Base-by-base conservation (phyloP, 2,888 invertebrate genomes). In the Therioaphis trifolii region DNA sequence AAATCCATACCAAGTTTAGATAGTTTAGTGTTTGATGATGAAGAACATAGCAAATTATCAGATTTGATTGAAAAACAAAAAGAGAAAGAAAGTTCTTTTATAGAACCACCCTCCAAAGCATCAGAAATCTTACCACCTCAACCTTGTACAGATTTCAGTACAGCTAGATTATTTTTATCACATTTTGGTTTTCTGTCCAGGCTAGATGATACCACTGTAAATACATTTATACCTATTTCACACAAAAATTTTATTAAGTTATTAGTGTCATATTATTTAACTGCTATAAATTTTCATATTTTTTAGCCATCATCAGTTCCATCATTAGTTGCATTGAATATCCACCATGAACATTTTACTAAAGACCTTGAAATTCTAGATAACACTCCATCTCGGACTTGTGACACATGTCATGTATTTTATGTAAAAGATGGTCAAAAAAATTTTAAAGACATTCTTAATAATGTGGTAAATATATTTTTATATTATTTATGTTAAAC, bases 381-480 rank as follows among this genome's bases (percentile, higher is more conserved):
- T 89, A 93, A 93, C 86, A 93, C 96, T 87, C 96, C 96, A 87
- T 92, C 95, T 55, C 92, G 98, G 85, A 95, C 95, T 3, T 93
- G 94, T 87, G 96, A 97, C 88, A 98, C 98, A 0, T 96, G 95
- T 85, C 97, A 98, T 89, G 92, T 98, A 86, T 97, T 98, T 90
- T 98, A 97, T 88, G 96, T 96, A 2, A 94, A 94, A 88, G 92
- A 95, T 18, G 96, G 96, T 0, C 97, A 97, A 89, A 92, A 92
- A 75, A 89, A 89, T 85, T 92, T 94, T 0, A 90, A 91, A 15
- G 95, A 97, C 86, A 96, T 99, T 86, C 91, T 99, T 18, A 90
- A 91, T 79, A 96, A 96, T 90, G 93, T 94, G 88, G 92, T 92
- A 88, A 87, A 89, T 87, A 5, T 61, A 72, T 27, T 4, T 49